These are phyloP conservation scores for Halocynthia roretzi DNA, from an alignment of 23 tunicate species.

Conservation along the genomic window DNA sequence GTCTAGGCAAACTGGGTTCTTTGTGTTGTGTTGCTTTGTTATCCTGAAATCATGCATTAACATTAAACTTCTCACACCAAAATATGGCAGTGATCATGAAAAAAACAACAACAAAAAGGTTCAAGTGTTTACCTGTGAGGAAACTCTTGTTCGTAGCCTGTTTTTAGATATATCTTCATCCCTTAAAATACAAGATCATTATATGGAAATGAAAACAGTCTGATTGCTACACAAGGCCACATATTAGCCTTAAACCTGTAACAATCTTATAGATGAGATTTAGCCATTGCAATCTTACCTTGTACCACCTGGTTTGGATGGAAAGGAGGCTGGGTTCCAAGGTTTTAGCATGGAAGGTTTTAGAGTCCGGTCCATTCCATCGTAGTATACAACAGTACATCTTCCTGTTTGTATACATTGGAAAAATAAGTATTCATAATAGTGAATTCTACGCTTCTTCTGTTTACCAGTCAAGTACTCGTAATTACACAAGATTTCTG, in stretches of 20 bases:
- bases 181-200: no score
- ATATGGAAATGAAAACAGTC: no score
- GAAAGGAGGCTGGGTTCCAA: slow-evolving; percentile 56
- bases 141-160: no score
- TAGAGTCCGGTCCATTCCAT: slow-evolving; percentile 51
- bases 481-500: neutral
- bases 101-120: neutral
- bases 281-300: no score
- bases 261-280: no score
- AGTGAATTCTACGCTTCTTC: neutral
- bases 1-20: neutral
- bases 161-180: no score
- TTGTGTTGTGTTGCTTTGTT: neutral
- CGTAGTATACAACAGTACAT: slow-evolving; percentile 61
- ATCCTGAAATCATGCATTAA: no score
- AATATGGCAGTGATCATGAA: neutral
- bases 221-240: no score
- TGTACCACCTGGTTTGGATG: neutral
- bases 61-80: no score
- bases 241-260: no score
- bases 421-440: no score
- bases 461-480: neutral
- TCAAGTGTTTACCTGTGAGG: no score
- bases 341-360: slow-evolving; percentile 38
- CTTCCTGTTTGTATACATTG: slow-evolving; percentile 20